These are phyloP conservation scores for Synodontis membranacea DNA, from an alignment of 2,113 vertebrate genomes.

Conservation along the genomic window DNA sequence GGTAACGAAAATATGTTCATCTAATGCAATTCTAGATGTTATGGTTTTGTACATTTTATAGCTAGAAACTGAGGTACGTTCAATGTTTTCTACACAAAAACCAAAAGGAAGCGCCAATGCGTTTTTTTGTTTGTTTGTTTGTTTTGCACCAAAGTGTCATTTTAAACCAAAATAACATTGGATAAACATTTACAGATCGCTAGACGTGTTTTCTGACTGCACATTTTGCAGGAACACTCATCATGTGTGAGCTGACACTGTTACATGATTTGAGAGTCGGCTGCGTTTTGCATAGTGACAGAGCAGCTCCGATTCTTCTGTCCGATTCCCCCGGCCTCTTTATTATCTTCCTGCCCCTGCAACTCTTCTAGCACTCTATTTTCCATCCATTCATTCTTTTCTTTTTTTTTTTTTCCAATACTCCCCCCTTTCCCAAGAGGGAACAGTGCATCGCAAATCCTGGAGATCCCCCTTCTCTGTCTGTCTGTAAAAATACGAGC, in stretches of 20 bases:
- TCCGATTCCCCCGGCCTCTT: conserved; percentile 67
- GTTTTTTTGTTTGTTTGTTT: not conserved
- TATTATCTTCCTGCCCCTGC: conserved; percentile 73
- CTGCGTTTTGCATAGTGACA: conserved; percentile 22
- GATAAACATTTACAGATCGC: not conserved
- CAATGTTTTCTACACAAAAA: not conserved
- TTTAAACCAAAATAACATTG: not conserved
- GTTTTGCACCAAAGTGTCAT: not conserved
- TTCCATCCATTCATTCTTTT: conserved; percentile 77
- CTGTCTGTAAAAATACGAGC: conserved; percentile 58
- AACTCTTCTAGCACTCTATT: conserved; percentile 74
- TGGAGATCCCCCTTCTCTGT: conserved; percentile 68
- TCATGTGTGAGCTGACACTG: not conserved
- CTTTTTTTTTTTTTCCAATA: conserved; percentile 62
- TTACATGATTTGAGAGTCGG: conserved; percentile 16
- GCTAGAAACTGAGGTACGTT: not conserved
- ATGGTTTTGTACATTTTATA: not conserved
- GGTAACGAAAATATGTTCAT: not conserved
- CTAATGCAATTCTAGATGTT: not conserved
- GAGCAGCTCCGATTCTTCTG: conserved; percentile 51
- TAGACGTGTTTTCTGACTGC: not conserved
- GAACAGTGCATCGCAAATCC: conserved; percentile 73
- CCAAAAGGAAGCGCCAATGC: not conserved
- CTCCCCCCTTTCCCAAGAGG: conserved; percentile 68
- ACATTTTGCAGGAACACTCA: not conserved